Percentiles rank a stretch among this genome's conserved stretches.
phyloP scores from a whole-genome alignment of 2,797 vertebrate species.

The Sorex maritimensis region DNA sequence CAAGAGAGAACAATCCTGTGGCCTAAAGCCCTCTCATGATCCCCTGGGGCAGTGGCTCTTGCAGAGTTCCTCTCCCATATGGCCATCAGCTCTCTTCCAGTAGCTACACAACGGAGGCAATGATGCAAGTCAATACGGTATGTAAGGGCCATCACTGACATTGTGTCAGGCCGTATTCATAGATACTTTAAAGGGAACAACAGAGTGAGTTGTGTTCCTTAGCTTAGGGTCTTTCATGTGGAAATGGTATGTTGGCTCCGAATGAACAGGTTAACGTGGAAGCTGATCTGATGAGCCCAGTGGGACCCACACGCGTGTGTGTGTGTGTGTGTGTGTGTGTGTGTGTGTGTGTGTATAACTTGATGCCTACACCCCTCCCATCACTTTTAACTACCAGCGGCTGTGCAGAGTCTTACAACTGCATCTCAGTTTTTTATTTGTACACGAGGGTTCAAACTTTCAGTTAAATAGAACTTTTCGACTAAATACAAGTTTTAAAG shows the following conservation, averaged over 20 bases:
- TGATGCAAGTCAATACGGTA: slow-evolving; percentile 74
- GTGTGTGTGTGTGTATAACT: slow-evolving; percentile 76
- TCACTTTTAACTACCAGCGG: slow-evolving; percentile 86
- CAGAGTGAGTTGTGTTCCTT: slow-evolving; percentile 79
- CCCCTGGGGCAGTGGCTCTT: neutral
- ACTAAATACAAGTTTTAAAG: slow-evolving; percentile 87
- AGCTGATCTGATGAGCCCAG: slow-evolving; percentile 81
- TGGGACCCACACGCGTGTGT: slow-evolving; percentile 85
- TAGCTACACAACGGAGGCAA: neutral
- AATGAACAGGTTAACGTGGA: slow-evolving; percentile 87
- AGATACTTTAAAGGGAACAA: slow-evolving; percentile 83
- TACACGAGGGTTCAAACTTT: slow-evolving; percentile 87
- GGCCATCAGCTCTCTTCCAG: neutral
- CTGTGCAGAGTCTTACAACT: slow-evolving; percentile 86
- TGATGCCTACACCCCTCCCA: slow-evolving; percentile 77
- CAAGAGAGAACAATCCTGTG: neutral
- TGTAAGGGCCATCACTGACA: slow-evolving; percentile 75
- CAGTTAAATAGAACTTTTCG: slow-evolving; percentile 89
- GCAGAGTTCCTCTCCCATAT: neutral
- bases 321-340: too few relatives aligned
- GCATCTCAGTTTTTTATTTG: slow-evolving; percentile 80
- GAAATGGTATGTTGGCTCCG: slow-evolving; percentile 86
- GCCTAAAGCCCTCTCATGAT: neutral
- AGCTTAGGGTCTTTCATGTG: slow-evolving; percentile 80
- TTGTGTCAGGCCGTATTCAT: slow-evolving; percentile 82